These are phyloP conservation scores for Ochotona princeps DNA, from an alignment of 2,113 vertebrate species.

Conservation along the genomic window DNA sequence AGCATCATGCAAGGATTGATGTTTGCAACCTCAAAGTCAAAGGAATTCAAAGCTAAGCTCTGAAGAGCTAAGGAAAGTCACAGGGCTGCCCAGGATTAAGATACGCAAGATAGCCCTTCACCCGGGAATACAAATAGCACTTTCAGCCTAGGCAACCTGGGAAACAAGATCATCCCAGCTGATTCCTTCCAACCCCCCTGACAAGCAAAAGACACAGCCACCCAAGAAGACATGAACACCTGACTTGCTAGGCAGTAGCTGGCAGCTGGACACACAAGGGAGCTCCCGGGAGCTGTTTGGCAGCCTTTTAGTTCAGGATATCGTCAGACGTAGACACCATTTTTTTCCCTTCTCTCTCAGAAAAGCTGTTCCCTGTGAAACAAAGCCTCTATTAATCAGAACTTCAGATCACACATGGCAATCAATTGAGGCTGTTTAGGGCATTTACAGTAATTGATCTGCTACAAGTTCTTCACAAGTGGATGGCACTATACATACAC, in stretches of 20 bases:
- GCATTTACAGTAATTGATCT: slow-evolving; percentile 76
- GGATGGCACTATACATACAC: slow-evolving; percentile 40
- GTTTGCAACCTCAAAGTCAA: slow-evolving; percentile 63
- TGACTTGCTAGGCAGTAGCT: neutral
- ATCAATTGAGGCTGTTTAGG: slow-evolving; percentile 76
- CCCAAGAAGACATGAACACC: neutral
- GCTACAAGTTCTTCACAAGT: slow-evolving; percentile 70
- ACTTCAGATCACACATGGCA: slow-evolving; percentile 69
- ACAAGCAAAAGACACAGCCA: neutral
- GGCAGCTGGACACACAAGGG: neutral
- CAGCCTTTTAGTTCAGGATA: slow-evolving; percentile 24
- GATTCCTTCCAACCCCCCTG: neutral
- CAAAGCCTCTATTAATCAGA: slow-evolving; percentile 76
- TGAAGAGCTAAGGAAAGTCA: neutral
- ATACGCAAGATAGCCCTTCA: neutral
- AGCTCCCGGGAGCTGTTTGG: neutral
- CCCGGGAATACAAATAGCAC: slow-evolving; percentile 9
- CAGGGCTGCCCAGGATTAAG: slow-evolving; percentile 47
- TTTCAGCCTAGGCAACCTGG: neutral
- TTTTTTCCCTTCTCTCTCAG: slow-evolving; percentile 34
- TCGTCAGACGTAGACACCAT: neutral
- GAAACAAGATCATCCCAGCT: slow-evolving; percentile 7
- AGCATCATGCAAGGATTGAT: slow-evolving; percentile 16
- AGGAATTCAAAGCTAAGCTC: slow-evolving; percentile 63
- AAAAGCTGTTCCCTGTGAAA: slow-evolving; percentile 62